Evolutionary conservation across 1,140 invertebrate genomes (phyloP).

Genomic region (Pseudomyrmex cubaensis): DNA sequence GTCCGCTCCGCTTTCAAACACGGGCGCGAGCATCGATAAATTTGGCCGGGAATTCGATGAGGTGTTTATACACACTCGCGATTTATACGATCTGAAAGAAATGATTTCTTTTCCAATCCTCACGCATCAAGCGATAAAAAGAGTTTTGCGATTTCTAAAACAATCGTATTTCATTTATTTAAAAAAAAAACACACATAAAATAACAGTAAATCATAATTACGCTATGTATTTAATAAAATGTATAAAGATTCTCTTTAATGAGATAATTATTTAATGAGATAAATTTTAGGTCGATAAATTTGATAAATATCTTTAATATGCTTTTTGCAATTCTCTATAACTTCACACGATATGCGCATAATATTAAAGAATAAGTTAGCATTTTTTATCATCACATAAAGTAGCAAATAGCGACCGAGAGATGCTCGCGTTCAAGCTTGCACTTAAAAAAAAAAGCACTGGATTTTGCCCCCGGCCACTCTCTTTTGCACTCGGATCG

Average conservation of each 20-base stretch:
- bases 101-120: not conserved
- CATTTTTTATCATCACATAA: too few relatives aligned
- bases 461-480: not conserved
- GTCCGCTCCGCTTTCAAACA: constrained; percentile 23
- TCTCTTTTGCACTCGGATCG: constrained; percentile 78
- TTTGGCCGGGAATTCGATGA: constrained; percentile 18
- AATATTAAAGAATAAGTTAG: too few relatives aligned
- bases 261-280: too few relatives aligned
- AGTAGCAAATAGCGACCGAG: not conserved
- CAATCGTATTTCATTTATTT: not conserved
- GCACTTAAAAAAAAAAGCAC: not conserved
- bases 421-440: constrained; percentile 2
- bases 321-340: too few relatives aligned
- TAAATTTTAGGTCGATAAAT: too few relatives aligned
- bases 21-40: constrained; percentile 15
- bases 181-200: too few relatives aligned
- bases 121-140: not conserved
- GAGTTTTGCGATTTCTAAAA: not conserved
- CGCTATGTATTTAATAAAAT: too few relatives aligned
- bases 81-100: constrained; percentile 3
- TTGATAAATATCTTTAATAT: too few relatives aligned
- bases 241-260: too few relatives aligned
- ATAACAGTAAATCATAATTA: too few relatives aligned
- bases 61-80: constrained; percentile 18
- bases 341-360: too few relatives aligned